These are phyloP conservation scores for Phyllostomus discolor DNA, from an alignment of 2,113 vertebrate genomes.

Conservation along the genomic window DNA sequence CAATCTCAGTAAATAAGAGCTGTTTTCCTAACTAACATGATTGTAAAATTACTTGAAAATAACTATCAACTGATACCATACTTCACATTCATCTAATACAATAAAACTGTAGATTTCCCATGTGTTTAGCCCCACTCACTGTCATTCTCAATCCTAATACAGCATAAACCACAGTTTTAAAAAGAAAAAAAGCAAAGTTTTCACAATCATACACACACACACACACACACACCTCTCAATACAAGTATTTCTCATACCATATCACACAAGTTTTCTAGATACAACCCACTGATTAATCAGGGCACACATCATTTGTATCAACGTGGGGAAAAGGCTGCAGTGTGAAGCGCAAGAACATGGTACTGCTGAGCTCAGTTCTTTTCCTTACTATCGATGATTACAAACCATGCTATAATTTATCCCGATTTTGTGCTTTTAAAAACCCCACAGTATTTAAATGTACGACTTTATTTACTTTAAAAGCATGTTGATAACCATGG, in stretches of 20 bases:
- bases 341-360: background rate
- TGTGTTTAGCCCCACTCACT: background rate
- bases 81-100: background rate
- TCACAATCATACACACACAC: background rate
- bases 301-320: background rate
- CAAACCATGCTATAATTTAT: background rate
- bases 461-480: background rate
- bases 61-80: background rate
- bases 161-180: background rate
- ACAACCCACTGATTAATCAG: background rate
- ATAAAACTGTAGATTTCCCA: background rate
- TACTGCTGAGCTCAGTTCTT: background rate
- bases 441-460: background rate
- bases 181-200: background rate
- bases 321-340: background rate
- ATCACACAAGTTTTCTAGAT: background rate
- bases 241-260: background rate
- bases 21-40: background rate
- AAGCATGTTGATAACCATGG: constrained; percentile 17
- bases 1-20: background rate
- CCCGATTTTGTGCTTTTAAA: background rate
- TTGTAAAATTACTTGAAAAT: constrained; percentile 21
- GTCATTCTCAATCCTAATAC: background rate
- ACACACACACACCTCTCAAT: background rate
- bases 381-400: background rate